These are phyloP conservation scores for Mormyrus lacerda DNA, from an alignment of 2,113 vertebrate species.

Conservation along the genomic window DNA sequence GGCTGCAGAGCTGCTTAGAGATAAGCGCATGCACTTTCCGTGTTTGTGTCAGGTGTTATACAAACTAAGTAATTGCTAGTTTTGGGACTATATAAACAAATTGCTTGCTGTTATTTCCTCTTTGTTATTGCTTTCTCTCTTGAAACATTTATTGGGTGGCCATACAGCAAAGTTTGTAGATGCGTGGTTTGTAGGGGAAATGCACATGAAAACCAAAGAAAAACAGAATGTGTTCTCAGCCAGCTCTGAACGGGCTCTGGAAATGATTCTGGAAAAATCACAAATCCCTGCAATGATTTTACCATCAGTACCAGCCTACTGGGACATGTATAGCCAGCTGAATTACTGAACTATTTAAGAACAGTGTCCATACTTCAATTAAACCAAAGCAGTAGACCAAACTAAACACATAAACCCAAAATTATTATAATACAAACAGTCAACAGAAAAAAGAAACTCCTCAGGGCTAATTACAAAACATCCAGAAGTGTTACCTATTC, in stretches of 20 bases:
- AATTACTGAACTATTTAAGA: neutral
- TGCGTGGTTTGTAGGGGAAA: neutral
- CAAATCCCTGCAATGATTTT: neutral
- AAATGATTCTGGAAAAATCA: neutral
- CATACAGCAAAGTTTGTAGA: neutral
- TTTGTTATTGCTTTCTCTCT: neutral
- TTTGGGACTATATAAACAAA: neutral
- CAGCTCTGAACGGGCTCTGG: neutral
- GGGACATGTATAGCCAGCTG: neutral
- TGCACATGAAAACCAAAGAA: neutral
- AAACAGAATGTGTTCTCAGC: neutral
- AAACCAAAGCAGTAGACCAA: neutral
- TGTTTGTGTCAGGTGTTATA: neutral
- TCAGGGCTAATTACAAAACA: constrained; percentile 23
- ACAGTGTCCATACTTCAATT: neutral
- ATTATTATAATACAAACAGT: neutral
- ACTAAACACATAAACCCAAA: neutral
- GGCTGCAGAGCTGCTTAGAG: neutral
- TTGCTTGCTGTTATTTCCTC: neutral
- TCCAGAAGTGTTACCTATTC: constrained; percentile 14
- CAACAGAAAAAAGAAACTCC: neutral
- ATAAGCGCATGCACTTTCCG: neutral
- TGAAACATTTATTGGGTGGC: neutral
- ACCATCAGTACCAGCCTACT: neutral
- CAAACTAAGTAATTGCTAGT: neutral